A percentile compares a stretch with the other conserved stretches of the same genome.
Evolutionary conservation across 2,113 vertebrate species (phyloP).

Genomic region (Brachyhypopomus occidentalis): DNA sequence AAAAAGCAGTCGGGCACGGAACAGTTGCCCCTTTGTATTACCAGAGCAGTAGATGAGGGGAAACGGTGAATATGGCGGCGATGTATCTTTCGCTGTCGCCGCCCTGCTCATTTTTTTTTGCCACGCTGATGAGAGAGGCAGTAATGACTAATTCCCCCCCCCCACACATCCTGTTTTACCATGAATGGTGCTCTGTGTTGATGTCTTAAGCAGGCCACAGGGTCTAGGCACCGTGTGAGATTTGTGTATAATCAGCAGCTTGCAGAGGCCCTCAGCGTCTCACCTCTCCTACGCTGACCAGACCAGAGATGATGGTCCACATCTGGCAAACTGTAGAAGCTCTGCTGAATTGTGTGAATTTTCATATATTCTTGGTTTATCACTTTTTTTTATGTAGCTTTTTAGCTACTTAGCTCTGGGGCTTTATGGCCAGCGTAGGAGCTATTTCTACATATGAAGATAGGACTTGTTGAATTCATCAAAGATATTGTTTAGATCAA

Average conservation of each 20-base stretch:
- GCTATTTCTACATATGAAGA: neutral
- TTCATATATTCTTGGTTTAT: neutral
- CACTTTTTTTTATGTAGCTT: neutral
- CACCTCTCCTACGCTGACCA: conserved; percentile 8
- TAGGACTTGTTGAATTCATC: too few species aligned
- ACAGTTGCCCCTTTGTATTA: conserved; percentile 7
- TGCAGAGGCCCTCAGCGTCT: conserved; percentile 32
- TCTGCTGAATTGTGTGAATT: neutral
- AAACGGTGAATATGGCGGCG: neutral
- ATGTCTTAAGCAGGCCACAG: conserved; percentile 45
- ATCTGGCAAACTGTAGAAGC: conserved; percentile 21
- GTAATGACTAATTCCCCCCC: conserved; percentile 48
- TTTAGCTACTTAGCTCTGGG: neutral
- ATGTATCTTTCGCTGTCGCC: neutral
- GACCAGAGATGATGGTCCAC: conserved; percentile 24
- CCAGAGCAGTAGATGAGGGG: neutral
- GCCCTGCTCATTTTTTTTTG: conserved; percentile 22
- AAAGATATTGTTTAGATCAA: too few species aligned
- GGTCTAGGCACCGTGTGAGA: conserved; percentile 23
- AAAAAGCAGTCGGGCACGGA: neutral
- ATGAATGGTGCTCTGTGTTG: conserved; percentile 61
- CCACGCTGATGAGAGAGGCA: conserved; percentile 50
- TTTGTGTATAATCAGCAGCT: conserved; percentile 6
- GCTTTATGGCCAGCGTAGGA: neutral
- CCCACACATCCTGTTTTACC: conserved; percentile 60